Conservation (phyloP, 2,113 vertebrate genomes). For the Labrus mixtus region DNA sequence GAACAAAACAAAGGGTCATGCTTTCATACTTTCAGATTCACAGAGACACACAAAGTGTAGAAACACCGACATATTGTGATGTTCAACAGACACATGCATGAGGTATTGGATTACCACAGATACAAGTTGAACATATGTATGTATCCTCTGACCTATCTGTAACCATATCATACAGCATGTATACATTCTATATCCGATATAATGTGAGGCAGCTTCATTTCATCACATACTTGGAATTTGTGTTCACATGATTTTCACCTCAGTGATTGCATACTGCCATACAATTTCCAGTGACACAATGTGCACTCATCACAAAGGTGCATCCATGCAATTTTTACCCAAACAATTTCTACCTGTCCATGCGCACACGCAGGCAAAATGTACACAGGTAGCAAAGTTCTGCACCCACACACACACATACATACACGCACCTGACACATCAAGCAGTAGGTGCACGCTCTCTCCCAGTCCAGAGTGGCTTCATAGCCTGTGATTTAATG, state of each 20-base stretch:
- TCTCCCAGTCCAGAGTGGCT: slow-evolving; percentile 63
- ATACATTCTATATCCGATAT: background rate
- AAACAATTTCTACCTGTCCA: slow-evolving; percentile 34
- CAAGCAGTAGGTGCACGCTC: slow-evolving; percentile 28
- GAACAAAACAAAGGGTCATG: background rate
- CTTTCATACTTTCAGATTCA: background rate
- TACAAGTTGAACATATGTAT: slow-evolving; percentile 11
- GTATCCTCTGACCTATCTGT: slow-evolving; percentile 4
- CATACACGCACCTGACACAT: slow-evolving; percentile 32
- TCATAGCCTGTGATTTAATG: slow-evolving; percentile 78
- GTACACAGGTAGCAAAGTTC: background rate
- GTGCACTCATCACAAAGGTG: background rate
- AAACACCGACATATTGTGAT: slow-evolving; percentile 1
- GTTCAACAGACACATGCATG: background rate
- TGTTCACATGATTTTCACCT: slow-evolving; percentile 50
- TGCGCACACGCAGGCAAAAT: background rate
- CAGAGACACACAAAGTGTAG: background rate
- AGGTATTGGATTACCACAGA: background rate
- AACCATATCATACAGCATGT: slow-evolving; percentile 6
- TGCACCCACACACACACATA: slow-evolving; percentile 15
- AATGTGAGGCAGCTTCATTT: slow-evolving; percentile 1
- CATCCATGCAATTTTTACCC: background rate
- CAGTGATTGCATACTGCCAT: slow-evolving; percentile 9
- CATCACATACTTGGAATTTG: background rate
- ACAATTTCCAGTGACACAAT: slow-evolving; percentile 35